A percentile compares a stretch with the other conserved stretches of the same genome.
Evolutionary conservation across 2,113 vertebrate genomes (phyloP).

Genomic region (Harpagus bidentatus): DNA sequence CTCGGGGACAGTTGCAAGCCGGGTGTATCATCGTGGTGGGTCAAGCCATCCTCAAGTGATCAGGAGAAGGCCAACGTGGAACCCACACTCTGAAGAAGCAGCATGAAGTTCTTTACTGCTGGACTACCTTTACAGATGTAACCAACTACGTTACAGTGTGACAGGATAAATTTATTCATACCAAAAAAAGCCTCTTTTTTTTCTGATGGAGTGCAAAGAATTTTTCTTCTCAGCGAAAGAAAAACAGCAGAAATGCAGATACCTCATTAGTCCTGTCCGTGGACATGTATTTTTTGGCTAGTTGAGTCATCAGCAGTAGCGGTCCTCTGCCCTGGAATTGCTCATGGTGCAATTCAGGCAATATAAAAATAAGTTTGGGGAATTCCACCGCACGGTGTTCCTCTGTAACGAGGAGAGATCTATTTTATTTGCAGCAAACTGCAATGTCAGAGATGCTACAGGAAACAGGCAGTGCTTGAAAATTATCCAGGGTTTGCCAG

Average conservation of each 20-base stretch:
- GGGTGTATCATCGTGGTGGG: neutral
- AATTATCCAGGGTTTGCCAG: neutral
- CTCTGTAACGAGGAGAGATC: neutral
- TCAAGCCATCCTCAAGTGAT: neutral
- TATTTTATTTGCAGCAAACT: neutral
- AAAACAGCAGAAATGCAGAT: neutral
- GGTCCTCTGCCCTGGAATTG: neutral
- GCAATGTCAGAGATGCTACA: neutral
- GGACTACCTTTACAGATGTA: neutral
- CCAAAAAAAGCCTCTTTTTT: too few species aligned
- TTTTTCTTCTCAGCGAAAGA: neutral
- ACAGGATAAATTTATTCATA: neutral
- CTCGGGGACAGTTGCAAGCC: neutral
- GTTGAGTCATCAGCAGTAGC: neutral
- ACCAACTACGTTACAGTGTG: neutral
- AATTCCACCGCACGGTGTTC: neutral
- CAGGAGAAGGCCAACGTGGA: neutral
- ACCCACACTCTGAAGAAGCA: neutral
- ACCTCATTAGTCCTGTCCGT: neutral
- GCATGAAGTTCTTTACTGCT: neutral
- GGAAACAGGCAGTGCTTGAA: neutral
- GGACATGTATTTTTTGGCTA: neutral
- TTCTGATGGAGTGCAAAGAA: neutral
- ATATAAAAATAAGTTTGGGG: neutral
- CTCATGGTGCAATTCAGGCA: neutral